Evolutionary conservation across 2,888 invertebrate species (phyloP).

Genomic region (Aleiodes leptofemur): DNA sequence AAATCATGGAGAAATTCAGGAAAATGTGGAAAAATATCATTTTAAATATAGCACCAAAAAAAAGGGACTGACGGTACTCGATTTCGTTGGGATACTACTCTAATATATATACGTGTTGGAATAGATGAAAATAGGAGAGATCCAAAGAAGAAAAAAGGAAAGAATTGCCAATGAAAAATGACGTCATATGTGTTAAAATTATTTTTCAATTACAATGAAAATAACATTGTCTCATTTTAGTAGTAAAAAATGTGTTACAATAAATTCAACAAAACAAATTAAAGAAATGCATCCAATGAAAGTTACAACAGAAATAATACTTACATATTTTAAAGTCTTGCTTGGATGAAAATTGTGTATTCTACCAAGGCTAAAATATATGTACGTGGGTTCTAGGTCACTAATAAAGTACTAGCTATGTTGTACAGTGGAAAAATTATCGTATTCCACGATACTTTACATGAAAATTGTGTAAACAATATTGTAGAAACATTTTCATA

Average conservation of each 20-base stretch:
- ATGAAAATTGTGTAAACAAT: not conserved
- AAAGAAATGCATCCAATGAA: constrained; percentile 55
- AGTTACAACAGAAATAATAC: constrained; percentile 44
- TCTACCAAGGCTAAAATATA: no score
- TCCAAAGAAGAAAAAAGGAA: constrained; percentile 2
- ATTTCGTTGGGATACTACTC: no score
- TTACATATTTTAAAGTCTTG: not conserved
- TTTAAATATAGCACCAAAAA: no score
- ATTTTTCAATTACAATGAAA: constrained; percentile 18
- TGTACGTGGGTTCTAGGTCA: no score
- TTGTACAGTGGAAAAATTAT: not conserved
- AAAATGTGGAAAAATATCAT: no score
- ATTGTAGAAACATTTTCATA: not conserved
- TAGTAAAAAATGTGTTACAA: constrained; percentile 34
- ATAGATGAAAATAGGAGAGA: constrained; percentile 30
- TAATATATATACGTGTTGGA: not conserved
- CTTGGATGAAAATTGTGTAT: not conserved
- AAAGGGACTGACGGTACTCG: no score
- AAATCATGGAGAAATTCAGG: no score
- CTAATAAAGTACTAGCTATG: not conserved
- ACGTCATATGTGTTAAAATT: not conserved
- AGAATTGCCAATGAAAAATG: not conserved
- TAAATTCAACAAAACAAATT: constrained; percentile 54
- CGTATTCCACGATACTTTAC: not conserved
- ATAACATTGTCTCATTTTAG: constrained; percentile 31